Evolutionary conservation across 2,888 invertebrate genomes (phyloP).

Genomic region (Corbicula japonica): DNA sequence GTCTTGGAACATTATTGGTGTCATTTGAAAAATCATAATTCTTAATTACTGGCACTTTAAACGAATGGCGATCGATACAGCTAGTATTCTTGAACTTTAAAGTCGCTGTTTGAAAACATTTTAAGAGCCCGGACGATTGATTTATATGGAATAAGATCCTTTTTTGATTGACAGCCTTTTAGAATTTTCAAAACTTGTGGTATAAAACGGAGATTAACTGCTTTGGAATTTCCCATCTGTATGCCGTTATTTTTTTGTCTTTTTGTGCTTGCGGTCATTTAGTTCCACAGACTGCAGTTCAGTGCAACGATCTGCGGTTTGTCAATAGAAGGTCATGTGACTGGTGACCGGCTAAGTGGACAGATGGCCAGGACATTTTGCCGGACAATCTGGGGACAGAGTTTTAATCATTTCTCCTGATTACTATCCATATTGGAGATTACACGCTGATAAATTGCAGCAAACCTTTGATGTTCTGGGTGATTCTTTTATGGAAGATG

Average conservation of each 20-base stretch:
- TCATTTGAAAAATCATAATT: slow-evolving; percentile 21
- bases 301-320: slow-evolving; percentile 2
- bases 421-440: slow-evolving; percentile 33
- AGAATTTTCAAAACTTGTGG: background rate
- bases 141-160: no score
- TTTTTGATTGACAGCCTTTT: slow-evolving; percentile 8
- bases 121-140: no score
- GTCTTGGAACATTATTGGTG: slow-evolving; percentile 9
- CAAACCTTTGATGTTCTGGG: slow-evolving; percentile 40
- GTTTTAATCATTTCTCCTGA: slow-evolving; percentile 31
- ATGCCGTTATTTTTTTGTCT: background rate
- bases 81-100: no score
- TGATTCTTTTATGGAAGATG: no score
- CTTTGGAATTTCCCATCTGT: background rate
- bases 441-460: slow-evolving; percentile 21
- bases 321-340: slow-evolving; percentile 6
- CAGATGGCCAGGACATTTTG: slow-evolving; percentile 23
- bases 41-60: slow-evolving; percentile 23
- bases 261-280: slow-evolving; percentile 6
- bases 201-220: background rate
- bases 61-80: no score
- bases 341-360: slow-evolving; percentile 20
- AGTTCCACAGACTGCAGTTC: background rate
- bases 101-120: no score
- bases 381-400: slow-evolving; percentile 29